Base-by-base conservation (phyloP, 2,797 vertebrate genomes). In the Galagoides demidoff region DNA sequence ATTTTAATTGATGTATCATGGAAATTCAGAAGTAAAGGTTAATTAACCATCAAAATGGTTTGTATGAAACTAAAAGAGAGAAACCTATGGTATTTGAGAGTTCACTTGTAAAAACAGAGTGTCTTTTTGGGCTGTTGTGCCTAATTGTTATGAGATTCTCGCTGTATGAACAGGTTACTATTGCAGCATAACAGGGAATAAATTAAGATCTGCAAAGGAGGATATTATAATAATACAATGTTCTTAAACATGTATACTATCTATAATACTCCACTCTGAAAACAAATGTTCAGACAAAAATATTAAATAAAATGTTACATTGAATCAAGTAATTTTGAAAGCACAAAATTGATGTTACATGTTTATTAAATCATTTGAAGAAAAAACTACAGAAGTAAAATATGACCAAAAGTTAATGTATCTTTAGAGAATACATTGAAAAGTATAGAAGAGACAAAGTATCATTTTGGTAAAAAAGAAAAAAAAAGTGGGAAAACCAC, bases 281-380 rank as follows among this genome's bases (percentile, higher is more conserved):
- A 91, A 90, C 27, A 90, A 14, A 37, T 61, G n/a, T 73, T 95
- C 29, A 89, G 86, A 25, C 9, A 61, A 79, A 89, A 71, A 74
- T 92, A 63, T n/a, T 89, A 77, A 90, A 57, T 79, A 90, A 93
- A 93, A 92, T 92, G 27, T 5, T 52, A 89, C 61, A 89, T 61
- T 68, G 11, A 78, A 4, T 52, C 43, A 68, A 83, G 45, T n/a
- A 83, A 31, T 63, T 82, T 82, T 66, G 12, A 83, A 81, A 87
- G 2, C 1, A 55, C 27, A 55, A 29, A 45, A 68, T 34, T 43
- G 10, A 16, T 61, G 19, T 92, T 39, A 70, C 57, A 14, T 74
- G 34, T 71, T 59, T 49, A 84, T 25, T 68, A 29, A 96, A 27
- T 13, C 13, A 74, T 76, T 78, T 84, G 66, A 49, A 27, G 23